phyloP scores from a whole-genome alignment of 2,888 invertebrate genomes.

The Machimus atricapillus region DNA sequence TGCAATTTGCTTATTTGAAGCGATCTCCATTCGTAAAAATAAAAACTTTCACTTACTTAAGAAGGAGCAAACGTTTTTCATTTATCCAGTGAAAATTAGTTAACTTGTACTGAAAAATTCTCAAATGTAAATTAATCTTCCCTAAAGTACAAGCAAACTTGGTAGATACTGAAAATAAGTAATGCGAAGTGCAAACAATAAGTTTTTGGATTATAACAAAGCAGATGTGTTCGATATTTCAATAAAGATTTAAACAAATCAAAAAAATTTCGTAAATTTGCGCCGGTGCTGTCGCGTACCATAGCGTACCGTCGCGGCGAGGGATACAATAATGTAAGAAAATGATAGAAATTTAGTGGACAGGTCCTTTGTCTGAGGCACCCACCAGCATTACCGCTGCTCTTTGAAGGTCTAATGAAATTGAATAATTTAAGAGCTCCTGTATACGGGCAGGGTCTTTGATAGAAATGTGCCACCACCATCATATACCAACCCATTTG shows the following conservation, averaged over 20 bases:
- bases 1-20: no score
- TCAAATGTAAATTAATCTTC: not conserved
- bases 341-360: not conserved
- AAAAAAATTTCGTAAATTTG: not conserved
- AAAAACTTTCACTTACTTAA: no score
- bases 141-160: not conserved
- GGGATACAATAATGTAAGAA: not conserved
- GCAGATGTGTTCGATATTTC: not conserved
- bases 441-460: slow-evolving; percentile 33
- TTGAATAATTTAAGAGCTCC: slow-evolving; percentile 46
- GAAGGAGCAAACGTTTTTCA: no score
- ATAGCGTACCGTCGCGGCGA: not conserved
- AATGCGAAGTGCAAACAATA: not conserved
- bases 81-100: no score
- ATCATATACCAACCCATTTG: slow-evolving; percentile 34
- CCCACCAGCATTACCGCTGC: slow-evolving; percentile 42
- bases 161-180: not conserved
- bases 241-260: not conserved
- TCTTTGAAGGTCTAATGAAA: slow-evolving; percentile 47
- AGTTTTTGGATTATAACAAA: not conserved
- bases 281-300: not conserved
- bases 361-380: slow-evolving; percentile 5
- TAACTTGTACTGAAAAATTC: no score
- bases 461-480: slow-evolving; percentile 37
- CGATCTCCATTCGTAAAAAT: no score